Evolutionary conservation across 2,797 vertebrate genomes (phyloP).

Genomic region (Buceros bicornis): DNA sequence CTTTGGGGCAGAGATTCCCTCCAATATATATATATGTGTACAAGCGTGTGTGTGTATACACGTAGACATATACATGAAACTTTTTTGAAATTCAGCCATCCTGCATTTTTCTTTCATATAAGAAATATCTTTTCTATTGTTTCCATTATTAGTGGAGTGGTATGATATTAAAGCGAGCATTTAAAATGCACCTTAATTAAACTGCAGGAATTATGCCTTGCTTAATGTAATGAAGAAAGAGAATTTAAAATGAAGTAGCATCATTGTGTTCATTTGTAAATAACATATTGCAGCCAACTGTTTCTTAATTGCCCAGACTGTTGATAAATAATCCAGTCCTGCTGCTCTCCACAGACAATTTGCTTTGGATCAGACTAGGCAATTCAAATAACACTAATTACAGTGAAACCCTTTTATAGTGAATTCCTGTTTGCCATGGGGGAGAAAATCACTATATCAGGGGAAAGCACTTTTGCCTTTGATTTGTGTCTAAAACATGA

Average conservation of each 20-base stretch:
- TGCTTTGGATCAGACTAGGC: slow-evolving; percentile 92
- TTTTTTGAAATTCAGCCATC: not conserved
- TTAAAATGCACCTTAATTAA: slow-evolving; percentile 78
- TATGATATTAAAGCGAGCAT: slow-evolving; percentile 60
- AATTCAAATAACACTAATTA: slow-evolving; percentile 91
- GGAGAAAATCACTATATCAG: slow-evolving; percentile 63
- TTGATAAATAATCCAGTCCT: slow-evolving; percentile 93
- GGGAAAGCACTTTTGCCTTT: slow-evolving; percentile 56
- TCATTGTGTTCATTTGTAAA: slow-evolving; percentile 86
- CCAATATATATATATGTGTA: not conserved
- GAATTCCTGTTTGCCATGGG: slow-evolving; percentile 71
- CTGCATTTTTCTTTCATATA: not conserved
- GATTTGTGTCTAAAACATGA: slow-evolving; percentile 72
- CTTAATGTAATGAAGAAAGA: slow-evolving; percentile 78
- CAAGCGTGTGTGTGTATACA: not conserved
- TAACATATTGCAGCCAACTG: slow-evolving; percentile 93
- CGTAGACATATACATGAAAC: accelerated
- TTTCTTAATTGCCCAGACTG: slow-evolving; percentile 94
- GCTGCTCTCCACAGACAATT: slow-evolving; percentile 91
- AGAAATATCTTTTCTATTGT: slow-evolving; percentile 21
- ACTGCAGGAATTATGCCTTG: slow-evolving; percentile 70
- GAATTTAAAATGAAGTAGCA: slow-evolving; percentile 79
- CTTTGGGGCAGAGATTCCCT: not conserved
- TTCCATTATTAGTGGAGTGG: slow-evolving; percentile 60
- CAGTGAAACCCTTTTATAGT: slow-evolving; percentile 74